Base-by-base conservation (phyloP, 2,888 invertebrate genomes). In the Byasa hedistus region DNA sequence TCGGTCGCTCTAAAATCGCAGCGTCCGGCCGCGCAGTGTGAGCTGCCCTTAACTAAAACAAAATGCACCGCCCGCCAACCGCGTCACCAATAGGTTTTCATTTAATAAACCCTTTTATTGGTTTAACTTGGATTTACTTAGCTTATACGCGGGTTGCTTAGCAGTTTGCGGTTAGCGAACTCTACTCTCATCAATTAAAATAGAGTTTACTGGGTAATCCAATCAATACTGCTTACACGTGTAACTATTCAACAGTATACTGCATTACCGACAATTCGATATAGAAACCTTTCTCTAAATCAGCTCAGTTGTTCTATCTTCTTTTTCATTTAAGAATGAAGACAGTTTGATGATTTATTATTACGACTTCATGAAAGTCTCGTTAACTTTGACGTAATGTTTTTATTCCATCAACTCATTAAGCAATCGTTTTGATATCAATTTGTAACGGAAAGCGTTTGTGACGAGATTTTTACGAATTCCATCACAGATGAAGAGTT, bases 81-180 rank as follows among this genome's bases (percentile, higher is more conserved):
- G 79, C 83, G 77, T 87, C 84, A 54, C 87, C 89, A 84, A 86
- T 90, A 89, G 89, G 87, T 87, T 88, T 90, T 85, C 87, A 86
- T 89, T 88, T 86, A 86, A 86, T 85, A 84, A 83, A 86, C 84
- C 90, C 89, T 83, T 89, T 91, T 88, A 90, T 90, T 89, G 90
- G 90, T 86, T 91, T 90, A 90, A 82, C 83, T 83, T 73, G 85
- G 90, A 87, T 87, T 91, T 86, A 81, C 79, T 72, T 79, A 79
- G 71, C 73, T 75, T 75, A 68, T 64, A 64, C 67, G 56, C 56
- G 63, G 59, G 55, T 66, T 66, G 74, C 75, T 79, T 77, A 78
- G 75, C 76, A 77, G 72, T 75, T 74, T 77, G 74, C 74, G 75
- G 59, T 66, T 66, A 66, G 55, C 59, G 63, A 63, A 63, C 66